Evolutionary conservation across 2,888 invertebrate genomes (phyloP), one percentile per base, ranked within the genome.

Genomic region (Aleiodes leptofemur): DNA sequence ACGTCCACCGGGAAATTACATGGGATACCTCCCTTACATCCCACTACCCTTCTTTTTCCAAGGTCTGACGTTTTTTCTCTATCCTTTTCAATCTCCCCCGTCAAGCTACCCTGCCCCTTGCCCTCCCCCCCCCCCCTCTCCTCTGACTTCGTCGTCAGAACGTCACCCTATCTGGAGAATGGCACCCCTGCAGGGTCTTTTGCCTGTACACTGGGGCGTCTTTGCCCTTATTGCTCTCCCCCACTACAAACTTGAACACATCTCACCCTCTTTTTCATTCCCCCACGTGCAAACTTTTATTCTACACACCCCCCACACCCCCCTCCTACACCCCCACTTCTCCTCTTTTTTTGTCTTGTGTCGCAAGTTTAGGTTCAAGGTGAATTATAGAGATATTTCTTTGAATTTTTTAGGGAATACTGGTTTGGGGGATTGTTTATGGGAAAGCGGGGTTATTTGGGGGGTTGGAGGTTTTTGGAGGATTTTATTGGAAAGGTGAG

Each of bases 1-100:
- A 81, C 83, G 87, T 86, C 87, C 87, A 86, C 85, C 85, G 86
- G 86, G 86, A 86, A 86, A 87, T 87, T 86, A 85, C 86, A 84
- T 80, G 78, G 78, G 78, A 68, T 68, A 51, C 79, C 82, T 76
- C 78, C 82, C 85, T 77, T 80, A 80, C 79, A 81, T 76, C 79
- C 79, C 76, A 59, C 43, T 43, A 43, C 43, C 43, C 43, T 43
- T 43, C 43, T 43, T 43, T 43, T 43, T 43, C 43, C 38, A 7
- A 38, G 23, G 38, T 50, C 73, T 31, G n/a, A 59, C n/a, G 43
- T 61, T 61, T 61, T 61, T 76, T 31, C 69, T 43, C 43, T 43
- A 43, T 43, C 43, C 43, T 43, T 43, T 70, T 57, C 59, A 83
- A 82, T 83, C 81, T 82, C 76, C 79, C 80, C 80, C 78, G 34